A percentile compares a stretch with the other conserved stretches of the same genome.
Evolutionary conservation across 2,797 vertebrate species (phyloP).

Genomic region (Oreonectes daqikongensis): DNA sequence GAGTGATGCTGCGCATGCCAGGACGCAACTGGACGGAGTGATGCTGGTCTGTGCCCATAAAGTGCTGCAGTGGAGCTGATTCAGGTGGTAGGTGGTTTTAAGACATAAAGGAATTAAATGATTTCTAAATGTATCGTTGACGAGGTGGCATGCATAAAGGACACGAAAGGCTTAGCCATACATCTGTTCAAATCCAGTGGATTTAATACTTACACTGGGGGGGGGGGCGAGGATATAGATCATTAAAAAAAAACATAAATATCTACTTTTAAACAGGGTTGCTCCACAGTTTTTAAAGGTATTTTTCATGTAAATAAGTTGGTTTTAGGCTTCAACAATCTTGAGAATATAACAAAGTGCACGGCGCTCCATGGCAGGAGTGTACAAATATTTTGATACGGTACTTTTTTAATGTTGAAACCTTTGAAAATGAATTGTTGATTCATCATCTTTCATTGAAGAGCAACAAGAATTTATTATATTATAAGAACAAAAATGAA

Average conservation of each 20-base stretch:
- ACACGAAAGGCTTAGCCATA: slow-evolving; percentile 13
- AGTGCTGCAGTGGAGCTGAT: not conserved
- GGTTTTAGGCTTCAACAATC: too few relatives aligned
- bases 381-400: too few relatives aligned
- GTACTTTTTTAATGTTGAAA: too few relatives aligned
- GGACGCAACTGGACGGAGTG: slow-evolving; percentile 62
- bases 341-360: too few relatives aligned
- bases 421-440: too few relatives aligned
- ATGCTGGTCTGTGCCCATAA: slow-evolving; percentile 45
- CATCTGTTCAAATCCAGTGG: slow-evolving; percentile 42
- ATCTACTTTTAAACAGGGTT: not conserved
- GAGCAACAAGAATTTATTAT: too few relatives aligned
- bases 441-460: too few relatives aligned
- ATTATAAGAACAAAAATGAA: not conserved
- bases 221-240: slow-evolving; percentile 8
- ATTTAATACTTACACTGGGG: slow-evolving; percentile 30
- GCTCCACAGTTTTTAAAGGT: too few relatives aligned
- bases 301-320: too few relatives aligned
- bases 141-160: not conserved
- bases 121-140: too few relatives aligned
- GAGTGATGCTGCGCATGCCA: slow-evolving; percentile 39
- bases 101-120: not conserved
- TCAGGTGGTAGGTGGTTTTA: slow-evolving; percentile 5
- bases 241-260: not conserved
- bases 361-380: too few relatives aligned